A percentile compares a stretch with the other conserved stretches of the same genome.
phyloP scores from a whole-genome alignment of 2,113 vertebrate species.

The Chunga burmeisteri region DNA sequence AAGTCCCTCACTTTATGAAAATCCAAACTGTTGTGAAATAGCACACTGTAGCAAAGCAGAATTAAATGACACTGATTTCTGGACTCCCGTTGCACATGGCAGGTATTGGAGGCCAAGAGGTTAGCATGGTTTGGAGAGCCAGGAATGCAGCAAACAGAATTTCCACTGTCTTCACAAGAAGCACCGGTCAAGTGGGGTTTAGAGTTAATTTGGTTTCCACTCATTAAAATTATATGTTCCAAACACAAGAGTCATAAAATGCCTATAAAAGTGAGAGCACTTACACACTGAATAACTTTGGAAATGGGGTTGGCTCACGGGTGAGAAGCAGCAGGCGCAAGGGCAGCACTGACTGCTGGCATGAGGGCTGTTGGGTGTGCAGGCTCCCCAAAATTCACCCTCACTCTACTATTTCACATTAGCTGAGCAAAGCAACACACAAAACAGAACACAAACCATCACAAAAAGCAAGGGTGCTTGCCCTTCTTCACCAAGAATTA shows the following conservation, averaged over 20 bases:
- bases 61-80: neutral
- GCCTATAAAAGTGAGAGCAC: constrained; percentile 23
- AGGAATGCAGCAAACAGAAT: constrained; percentile 7
- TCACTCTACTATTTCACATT: fast-evolving
- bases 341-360: neutral
- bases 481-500: neutral
- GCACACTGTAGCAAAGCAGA: neutral
- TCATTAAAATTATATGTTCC: constrained; percentile 50
- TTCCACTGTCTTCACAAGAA: constrained; percentile 17
- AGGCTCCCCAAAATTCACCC: neutral
- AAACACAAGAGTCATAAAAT: constrained; percentile 7
- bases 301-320: neutral
- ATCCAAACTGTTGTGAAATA: neutral
- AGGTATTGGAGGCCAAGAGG: neutral
- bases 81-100: neutral
- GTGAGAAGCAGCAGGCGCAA: neutral
- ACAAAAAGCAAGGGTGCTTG: neutral
- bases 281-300: neutral
- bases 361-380: fast-evolving
- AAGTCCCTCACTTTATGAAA: neutral
- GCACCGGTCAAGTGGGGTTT: constrained; percentile 18
- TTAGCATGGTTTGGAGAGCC: neutral
- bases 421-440: neutral
- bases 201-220: constrained; percentile 50
- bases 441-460: neutral